Conservation (phyloP, 2,113 vertebrate species). For the Ammospiza nelsoni region DNA sequence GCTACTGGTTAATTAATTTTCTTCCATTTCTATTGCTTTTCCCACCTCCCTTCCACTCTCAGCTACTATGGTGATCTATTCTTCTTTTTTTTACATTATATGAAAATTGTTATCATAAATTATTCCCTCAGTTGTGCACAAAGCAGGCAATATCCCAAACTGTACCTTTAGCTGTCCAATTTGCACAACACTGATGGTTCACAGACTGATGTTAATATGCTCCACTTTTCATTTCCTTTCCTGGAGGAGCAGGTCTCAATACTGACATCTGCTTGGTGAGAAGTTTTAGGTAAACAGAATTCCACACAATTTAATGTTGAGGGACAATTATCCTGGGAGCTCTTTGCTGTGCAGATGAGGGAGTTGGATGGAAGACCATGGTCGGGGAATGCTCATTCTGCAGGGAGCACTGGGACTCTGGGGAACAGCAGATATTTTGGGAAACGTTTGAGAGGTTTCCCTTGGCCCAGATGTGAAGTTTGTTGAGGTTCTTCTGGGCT, state of each 20-base stretch:
- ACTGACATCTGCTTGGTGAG: background rate
- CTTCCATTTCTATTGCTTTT: background rate
- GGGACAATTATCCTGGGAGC: background rate
- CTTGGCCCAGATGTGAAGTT: too few relatives aligned
- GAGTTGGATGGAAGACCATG: accelerated
- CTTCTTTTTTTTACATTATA: background rate
- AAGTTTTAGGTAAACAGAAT: background rate
- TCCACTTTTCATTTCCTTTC: background rate
- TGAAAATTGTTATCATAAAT: background rate
- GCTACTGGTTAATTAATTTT: background rate
- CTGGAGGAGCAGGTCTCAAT: background rate
- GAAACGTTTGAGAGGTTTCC: background rate
- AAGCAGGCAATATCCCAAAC: background rate
- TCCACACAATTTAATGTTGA: background rate
- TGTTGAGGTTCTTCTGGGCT: too few relatives aligned
- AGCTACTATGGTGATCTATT: background rate
- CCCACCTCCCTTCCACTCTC: background rate
- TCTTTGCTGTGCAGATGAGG: background rate
- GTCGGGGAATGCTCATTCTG: background rate
- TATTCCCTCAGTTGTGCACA: background rate
- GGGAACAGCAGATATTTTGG: background rate
- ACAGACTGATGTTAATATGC: background rate
- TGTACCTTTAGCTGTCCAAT: background rate
- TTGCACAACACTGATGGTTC: background rate
- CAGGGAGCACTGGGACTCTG: background rate